Percentiles rank a stretch among this genome's conserved stretches.
Evolutionary conservation across 2,113 vertebrate species (phyloP).

Genomic region (Pedionomus torquatus): DNA sequence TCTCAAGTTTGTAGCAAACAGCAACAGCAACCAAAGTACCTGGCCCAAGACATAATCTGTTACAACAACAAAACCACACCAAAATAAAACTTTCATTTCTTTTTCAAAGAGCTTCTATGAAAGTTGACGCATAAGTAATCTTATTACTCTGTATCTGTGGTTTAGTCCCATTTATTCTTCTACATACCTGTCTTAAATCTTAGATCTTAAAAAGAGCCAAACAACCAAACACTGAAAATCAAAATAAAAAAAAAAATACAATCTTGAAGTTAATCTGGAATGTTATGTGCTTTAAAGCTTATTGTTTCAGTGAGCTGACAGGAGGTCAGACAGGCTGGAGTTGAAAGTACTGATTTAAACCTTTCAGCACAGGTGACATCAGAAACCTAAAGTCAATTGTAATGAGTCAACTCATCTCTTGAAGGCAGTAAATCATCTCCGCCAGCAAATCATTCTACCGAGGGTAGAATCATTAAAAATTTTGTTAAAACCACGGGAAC

Average conservation of each 20-base stretch:
- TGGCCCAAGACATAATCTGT: background rate
- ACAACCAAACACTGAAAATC: no score
- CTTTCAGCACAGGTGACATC: background rate
- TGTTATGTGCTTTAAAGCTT: background rate
- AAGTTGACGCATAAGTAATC: background rate
- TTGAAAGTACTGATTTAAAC: background rate
- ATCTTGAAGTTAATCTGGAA: background rate
- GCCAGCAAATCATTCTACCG: background rate
- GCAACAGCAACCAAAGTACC: background rate
- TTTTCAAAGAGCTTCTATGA: background rate
- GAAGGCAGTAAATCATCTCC: background rate
- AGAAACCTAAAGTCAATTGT: background rate
- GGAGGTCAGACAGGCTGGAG: background rate
- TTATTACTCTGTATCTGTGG: background rate
- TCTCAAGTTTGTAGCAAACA: background rate
- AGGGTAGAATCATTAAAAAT: background rate
- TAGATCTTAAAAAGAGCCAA: background rate
- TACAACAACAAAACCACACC: background rate
- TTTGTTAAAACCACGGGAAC: background rate
- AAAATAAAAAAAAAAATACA: accelerated
- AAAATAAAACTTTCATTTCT: accelerated
- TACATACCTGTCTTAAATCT: background rate
- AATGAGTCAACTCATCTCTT: background rate
- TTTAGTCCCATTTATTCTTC: background rate
- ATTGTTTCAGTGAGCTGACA: background rate